Conservation (phyloP, 2,113 vertebrate species). For the Channa maculata region DNA sequence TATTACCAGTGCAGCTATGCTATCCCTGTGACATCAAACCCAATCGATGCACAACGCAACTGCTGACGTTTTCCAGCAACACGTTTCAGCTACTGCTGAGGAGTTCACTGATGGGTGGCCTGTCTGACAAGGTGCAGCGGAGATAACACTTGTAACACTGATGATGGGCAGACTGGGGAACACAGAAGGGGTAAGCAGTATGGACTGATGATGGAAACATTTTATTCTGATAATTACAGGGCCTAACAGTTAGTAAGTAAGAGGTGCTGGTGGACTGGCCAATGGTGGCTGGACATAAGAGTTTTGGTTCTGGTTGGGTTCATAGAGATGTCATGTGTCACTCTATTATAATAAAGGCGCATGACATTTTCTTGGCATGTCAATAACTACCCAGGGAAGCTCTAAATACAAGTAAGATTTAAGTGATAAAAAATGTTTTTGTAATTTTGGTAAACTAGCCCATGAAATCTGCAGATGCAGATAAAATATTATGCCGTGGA, state of each 20-base stretch:
- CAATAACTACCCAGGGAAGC: too few relatives aligned
- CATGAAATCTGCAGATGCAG: not conserved
- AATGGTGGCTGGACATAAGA: not conserved
- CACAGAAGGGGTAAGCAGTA: not conserved
- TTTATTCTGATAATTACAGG: slow-evolving; percentile 10
- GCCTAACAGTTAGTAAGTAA: not conserved
- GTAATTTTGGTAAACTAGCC: too few relatives aligned
- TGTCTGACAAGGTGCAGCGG: slow-evolving; percentile 42
- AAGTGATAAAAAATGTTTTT: too few relatives aligned
- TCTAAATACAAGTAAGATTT: too few relatives aligned
- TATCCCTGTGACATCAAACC: slow-evolving; percentile 76
- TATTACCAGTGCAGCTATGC: slow-evolving; percentile 76
- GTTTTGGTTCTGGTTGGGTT: not conserved
- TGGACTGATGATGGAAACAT: not conserved
- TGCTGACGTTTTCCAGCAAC: slow-evolving; percentile 64
- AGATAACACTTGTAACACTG: slow-evolving; percentile 47
- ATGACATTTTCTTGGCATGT: not conserved
- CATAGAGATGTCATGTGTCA: not conserved
- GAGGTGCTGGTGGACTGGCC: not conserved
- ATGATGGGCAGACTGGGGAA: slow-evolving; percentile 41
- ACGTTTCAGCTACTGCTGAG: slow-evolving; percentile 48
- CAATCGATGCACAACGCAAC: slow-evolving; percentile 68
- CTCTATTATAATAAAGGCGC: not conserved
- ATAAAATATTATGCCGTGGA: not conserved
- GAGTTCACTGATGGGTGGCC: slow-evolving; percentile 63